Evolutionary conservation across 2,888 invertebrate genomes (phyloP), one percentile per base, ranked within the genome.

Genomic region (Sturmia bella): DNA sequence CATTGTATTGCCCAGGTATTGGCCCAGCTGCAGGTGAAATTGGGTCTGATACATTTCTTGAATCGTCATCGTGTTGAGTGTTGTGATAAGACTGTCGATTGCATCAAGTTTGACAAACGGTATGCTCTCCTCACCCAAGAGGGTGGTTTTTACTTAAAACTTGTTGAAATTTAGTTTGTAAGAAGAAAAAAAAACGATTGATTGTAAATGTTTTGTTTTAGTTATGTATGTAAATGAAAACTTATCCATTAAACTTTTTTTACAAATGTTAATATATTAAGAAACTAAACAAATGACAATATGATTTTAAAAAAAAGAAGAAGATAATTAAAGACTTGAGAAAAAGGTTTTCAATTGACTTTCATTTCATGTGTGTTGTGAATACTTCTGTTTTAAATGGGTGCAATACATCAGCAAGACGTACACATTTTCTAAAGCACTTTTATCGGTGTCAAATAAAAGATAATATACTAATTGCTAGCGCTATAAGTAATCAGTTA

Each of bases 11-110:
- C 90, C 12, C 86, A 88, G 80, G 86, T 89, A 0, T 87, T 91
- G 57, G 91, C 87, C 0, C 81, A 86, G 41, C 77, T 91, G 13
- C 90, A 90, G 79, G 85, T 88, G 0, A 90, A 90, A 81, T 84
- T 90, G 72, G 91, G 90, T n/a, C 85, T 91, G 13, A 86, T 90
- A 45, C 88, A 89, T 74, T 89, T 90, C 56, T 83, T 91, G 57
- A 88, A 85, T 21, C 87, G 88, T 70, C 89, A 90, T 84, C 87
- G 86, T 11, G 88, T 91, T 24, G 87, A 87, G 70, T 80, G 87
- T 37, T 88, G 89, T 63, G 87, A 87, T 37, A 85, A 87, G 72
- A 89, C 90, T 48, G 87, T 86, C 17, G 86, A 87, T 24, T 84
- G 77, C 64, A 88, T 91, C 72, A 83, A 84, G 17, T 88, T 90